Conservation (phyloP, 2,113 vertebrate genomes). For the Embiotoca jacksoni region DNA sequence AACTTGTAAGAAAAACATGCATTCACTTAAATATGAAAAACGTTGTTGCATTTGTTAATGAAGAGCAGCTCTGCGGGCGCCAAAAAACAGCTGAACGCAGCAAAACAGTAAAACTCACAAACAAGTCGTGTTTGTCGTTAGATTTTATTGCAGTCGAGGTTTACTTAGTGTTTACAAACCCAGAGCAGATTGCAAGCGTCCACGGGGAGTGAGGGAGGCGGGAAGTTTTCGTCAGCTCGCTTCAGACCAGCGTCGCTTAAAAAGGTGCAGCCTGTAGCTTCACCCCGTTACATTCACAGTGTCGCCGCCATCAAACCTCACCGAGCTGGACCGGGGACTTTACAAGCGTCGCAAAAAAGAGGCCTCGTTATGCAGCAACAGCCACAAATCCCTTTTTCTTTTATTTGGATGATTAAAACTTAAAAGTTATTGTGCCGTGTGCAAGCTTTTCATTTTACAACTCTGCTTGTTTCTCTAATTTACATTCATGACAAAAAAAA, state of each 20-base stretch:
- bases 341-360: constrained; percentile 19
- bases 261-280: constrained; percentile 49
- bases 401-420: constrained; percentile 37
- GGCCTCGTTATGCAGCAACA: constrained; percentile 37
- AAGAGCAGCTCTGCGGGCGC: too few species aligned
- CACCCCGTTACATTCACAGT: constrained; percentile 72
- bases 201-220: constrained; percentile 46
- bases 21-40: too few species aligned
- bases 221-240: constrained; percentile 33
- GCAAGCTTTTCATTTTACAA: constrained; percentile 37
- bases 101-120: constrained; percentile 33
- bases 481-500: constrained; percentile 73
- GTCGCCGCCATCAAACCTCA: constrained; percentile 1
- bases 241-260: neutral
- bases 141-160: constrained; percentile 83
- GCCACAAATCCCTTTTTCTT: constrained; percentile 19
- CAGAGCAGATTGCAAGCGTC: constrained; percentile 68
- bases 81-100: too few species aligned
- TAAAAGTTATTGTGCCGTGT: constrained; percentile 18
- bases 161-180: constrained; percentile 78
- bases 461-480: constrained; percentile 37
- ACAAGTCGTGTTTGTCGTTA: constrained; percentile 50
- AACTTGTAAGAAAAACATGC: too few species aligned
- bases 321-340: constrained; percentile 24
- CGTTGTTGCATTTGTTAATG: too few species aligned